A percentile compares a stretch with the other conserved stretches of the same genome.
Evolutionary conservation across 2,797 vertebrate species (phyloP).

Genomic region (Poeciliopsis infans): DNA sequence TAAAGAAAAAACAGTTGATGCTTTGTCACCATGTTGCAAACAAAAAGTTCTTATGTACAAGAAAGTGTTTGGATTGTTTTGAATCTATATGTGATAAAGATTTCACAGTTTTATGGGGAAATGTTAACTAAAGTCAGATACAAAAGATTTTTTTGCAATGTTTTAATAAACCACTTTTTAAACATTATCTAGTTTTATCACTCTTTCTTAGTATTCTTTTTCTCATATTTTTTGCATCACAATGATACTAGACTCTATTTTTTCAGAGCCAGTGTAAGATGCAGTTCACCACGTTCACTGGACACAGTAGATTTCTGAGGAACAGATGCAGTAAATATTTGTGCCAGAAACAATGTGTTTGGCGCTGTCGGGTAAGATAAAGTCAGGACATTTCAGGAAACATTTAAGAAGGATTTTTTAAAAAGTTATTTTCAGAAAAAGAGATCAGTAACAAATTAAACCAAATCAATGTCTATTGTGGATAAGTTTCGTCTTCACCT

Average conservation of each 20-base stretch:
- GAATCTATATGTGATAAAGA: neutral
- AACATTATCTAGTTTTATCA: neutral
- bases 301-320: neutral
- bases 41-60: neutral
- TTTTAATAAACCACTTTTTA: neutral
- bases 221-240: neutral
- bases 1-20: neutral
- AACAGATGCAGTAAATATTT: neutral
- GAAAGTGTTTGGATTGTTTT: neutral
- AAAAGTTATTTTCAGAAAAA: neutral
- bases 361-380: neutral
- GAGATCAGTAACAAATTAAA: neutral
- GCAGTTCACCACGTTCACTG: neutral
- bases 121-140: neutral
- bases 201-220: neutral
- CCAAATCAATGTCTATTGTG: neutral
- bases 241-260: neutral
- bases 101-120: neutral
- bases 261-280: neutral
- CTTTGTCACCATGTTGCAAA: neutral
- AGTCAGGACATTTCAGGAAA: neutral
- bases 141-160: neutral
- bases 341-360: neutral
- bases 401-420: neutral
- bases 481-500: neutral